phyloP scores from a whole-genome alignment of 1,140 invertebrate species.

The Macrotrachela quadricornifera region DNA sequence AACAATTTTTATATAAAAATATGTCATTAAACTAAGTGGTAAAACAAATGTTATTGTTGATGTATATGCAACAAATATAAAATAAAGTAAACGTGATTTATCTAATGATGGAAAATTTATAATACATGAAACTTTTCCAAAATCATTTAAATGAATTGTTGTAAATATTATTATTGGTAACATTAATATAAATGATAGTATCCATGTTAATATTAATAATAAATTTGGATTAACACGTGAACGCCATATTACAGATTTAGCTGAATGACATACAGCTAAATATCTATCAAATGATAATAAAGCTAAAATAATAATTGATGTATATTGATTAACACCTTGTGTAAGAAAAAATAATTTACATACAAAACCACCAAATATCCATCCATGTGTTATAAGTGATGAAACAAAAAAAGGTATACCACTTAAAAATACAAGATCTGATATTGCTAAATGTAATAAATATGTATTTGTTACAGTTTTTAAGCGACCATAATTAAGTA shows the following conservation, averaged over 20 bases:
- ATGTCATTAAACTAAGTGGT: conserved; percentile 3
- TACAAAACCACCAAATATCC: conserved; percentile 14
- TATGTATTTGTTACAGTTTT: conserved; percentile 25
- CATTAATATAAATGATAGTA: conserved; percentile 5
- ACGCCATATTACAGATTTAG: not conserved
- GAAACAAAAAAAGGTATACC: conserved; percentile 16
- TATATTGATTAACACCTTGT: conserved; percentile 8
- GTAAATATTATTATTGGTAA: conserved; percentile 1
- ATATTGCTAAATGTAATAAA: conserved; percentile 23
- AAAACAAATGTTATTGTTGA: not conserved
- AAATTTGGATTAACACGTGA: not conserved
- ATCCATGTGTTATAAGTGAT: conserved; percentile 12
- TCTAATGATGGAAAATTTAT: not conserved
- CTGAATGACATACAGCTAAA: conserved; percentile 1
- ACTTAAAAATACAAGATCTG: conserved; percentile 18
- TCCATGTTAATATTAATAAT: not conserved
- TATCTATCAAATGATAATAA: conserved; percentile 4
- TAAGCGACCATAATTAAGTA: conserved; percentile 18
- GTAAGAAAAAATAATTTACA: conserved; percentile 12
- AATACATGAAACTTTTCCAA: no score
- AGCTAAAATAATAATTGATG: conserved; percentile 3
- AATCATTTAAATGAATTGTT: not conserved
- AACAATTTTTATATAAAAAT: conserved; percentile 6
- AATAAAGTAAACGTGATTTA: no score
- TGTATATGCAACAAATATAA: no score